Base-by-base conservation (phyloP, 2,797 vertebrate genomes). In the Acrossocheilus fasciatus region DNA sequence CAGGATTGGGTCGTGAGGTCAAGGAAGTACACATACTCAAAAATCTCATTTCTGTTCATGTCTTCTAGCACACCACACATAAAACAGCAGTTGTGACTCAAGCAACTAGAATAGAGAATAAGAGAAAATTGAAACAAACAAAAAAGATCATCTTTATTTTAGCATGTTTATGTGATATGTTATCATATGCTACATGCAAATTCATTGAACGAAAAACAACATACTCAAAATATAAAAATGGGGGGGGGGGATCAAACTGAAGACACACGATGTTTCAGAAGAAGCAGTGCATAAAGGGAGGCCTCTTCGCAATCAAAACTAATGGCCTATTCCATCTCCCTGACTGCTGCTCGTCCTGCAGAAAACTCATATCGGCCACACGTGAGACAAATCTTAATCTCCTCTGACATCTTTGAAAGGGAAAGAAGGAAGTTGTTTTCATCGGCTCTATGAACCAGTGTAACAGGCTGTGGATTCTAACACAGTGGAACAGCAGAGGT, bases 311-410 rank as follows among this genome's bases (percentile, higher is more conserved):
- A 87, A 85, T 88, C 87, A 86, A 77, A 73, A 62, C 57, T 88
- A 89, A 90, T 88, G 87, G 87, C 54, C 78, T 87, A 78, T 90
- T 87, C 88, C 87, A 88, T 88, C 84, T 84, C 86, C 73, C 85
- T 70, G 78, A 79, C 86, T 82, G 86, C 87, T 82, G 82, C 87
- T 89, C 86, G 78, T 89, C 86, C 86, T 74, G 41, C 41, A 78
- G 88, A 83, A 86, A 90, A 79, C 87, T 87, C 86, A 88, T 77
- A 82, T 72, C 52, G 26, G 73, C 68, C 45, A 84, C 81, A 91
- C 74, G 83, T 89, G 89, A 88, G 78, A 78, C 81, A 87, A 87
- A 89, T 90, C 82, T 78, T 88, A 90, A 91, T 91, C 62, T 80
- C 54, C 79, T 66, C 85, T 87, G 87, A 86, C 83, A 84, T 75